These are phyloP conservation scores for Apodemus speciosus DNA, from an alignment of 2,113 vertebrate species.

Conservation along the genomic window DNA sequence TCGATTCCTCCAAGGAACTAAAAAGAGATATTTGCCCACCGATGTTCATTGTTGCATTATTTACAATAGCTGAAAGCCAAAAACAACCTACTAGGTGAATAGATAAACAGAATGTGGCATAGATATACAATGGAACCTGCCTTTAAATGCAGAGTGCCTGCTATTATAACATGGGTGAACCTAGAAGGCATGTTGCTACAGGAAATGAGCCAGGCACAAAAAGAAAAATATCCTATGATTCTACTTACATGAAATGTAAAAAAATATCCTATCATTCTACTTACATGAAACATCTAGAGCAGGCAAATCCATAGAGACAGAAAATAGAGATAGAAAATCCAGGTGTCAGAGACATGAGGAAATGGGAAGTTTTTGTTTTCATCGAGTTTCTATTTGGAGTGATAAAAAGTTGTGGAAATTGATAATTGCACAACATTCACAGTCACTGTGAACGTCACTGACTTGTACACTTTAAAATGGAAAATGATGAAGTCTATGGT, in stretches of 20 bases:
- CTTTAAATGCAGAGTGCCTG: not conserved
- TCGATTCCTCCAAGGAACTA: not conserved
- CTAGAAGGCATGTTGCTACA: not conserved
- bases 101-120: not conserved
- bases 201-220: not conserved
- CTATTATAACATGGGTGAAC: not conserved
- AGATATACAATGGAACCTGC: not conserved
- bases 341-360: not conserved
- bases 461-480: not conserved
- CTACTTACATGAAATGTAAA: not conserved
- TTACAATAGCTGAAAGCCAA: not conserved
- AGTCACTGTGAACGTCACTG: not conserved
- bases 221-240: not conserved
- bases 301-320: not conserved
- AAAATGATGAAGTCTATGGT: not conserved
- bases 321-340: not conserved
- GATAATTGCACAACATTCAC: too few relatives aligned
- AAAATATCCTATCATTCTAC: not conserved
- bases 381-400: not conserved
- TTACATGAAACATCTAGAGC: not conserved
- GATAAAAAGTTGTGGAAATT: constrained; percentile 7
- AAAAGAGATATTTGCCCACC: not conserved
- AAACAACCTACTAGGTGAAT: not conserved
- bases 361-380: constrained; percentile 1
- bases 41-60: not conserved